Evolutionary conservation across 1,140 invertebrate species (phyloP).

Genomic region (Papilio polyxenes): DNA sequence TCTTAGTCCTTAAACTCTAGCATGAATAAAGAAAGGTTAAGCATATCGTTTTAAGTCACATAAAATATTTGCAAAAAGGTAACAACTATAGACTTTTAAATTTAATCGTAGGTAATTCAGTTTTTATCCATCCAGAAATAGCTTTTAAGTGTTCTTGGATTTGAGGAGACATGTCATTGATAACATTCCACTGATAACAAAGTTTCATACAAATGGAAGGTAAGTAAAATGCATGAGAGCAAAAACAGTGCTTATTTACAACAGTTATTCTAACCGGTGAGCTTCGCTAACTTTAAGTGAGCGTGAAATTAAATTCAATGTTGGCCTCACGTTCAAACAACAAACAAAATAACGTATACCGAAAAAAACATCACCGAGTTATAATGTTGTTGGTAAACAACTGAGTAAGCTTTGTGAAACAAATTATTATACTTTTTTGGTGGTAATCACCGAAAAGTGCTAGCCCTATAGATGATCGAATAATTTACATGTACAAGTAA

Average conservation of each 20-base stretch:
- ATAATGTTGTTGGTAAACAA: not conserved
- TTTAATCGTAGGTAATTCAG: too few relatives aligned
- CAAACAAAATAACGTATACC: slow-evolving; percentile 29
- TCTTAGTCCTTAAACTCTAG: not conserved
- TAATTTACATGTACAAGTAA: not conserved
- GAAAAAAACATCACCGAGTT: slow-evolving; percentile 16
- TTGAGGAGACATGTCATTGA: slow-evolving; percentile 3
- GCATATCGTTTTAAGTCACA: too few relatives aligned
- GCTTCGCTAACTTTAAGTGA: slow-evolving; percentile 56
- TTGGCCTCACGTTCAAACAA: slow-evolving; percentile 40
- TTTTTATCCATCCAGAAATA: too few relatives aligned
- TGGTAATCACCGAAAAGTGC: not conserved
- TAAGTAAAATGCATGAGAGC: slow-evolving; percentile 39
- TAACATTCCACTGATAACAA: slow-evolving; percentile 31
- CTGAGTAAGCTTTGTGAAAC: not conserved
- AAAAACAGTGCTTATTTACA: slow-evolving; percentile 37
- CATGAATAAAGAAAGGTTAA: too few relatives aligned
- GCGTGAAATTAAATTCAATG: slow-evolving; percentile 72
- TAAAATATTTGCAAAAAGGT: too few relatives aligned
- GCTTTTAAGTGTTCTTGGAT: too few relatives aligned
- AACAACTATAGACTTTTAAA: too few relatives aligned
- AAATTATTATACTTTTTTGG: not conserved
- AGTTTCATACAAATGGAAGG: slow-evolving; percentile 7
- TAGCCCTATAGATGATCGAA: not conserved
- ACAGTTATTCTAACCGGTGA: slow-evolving; percentile 48